Evolutionary conservation across 1,140 invertebrate species (phyloP).

Genomic region (Potamilus streckersoni): DNA sequence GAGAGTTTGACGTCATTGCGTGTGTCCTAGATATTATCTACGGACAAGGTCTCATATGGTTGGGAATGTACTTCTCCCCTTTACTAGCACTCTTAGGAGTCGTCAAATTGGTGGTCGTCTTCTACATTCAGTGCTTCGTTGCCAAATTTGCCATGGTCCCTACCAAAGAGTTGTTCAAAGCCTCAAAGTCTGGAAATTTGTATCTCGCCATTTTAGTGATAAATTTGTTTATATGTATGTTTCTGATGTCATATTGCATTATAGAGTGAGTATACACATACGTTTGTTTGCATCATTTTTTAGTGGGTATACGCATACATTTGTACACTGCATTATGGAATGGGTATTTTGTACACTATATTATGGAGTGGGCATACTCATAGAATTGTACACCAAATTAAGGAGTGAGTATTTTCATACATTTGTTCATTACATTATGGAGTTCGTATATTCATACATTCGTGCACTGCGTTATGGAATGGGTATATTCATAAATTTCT

Average conservation of each 20-base stretch:
- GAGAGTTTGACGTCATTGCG: slow-evolving; percentile 78
- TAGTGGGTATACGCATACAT: not conserved
- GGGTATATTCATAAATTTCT: too few relatives aligned
- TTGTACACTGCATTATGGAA: not conserved
- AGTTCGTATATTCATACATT: too few relatives aligned
- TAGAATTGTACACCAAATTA: not conserved
- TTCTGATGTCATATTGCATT: slow-evolving; percentile 51
- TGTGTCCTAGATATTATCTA: slow-evolving; percentile 79
- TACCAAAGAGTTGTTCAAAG: slow-evolving; percentile 52
- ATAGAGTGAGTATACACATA: slow-evolving; percentile 46
- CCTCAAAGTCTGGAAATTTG: slow-evolving; percentile 57
- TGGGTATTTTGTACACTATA: not conserved
- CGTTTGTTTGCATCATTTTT: not conserved
- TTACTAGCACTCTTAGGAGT: slow-evolving; percentile 74
- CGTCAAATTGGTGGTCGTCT: slow-evolving; percentile 77
- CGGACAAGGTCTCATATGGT: slow-evolving; percentile 80
- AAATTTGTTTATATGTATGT: slow-evolving; percentile 49
- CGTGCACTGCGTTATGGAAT: too few relatives aligned
- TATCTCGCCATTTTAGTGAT: slow-evolving; percentile 52
- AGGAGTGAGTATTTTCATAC: not conserved
- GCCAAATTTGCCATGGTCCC: slow-evolving; percentile 66
- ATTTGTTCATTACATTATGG: not conserved
- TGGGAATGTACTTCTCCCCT: slow-evolving; percentile 78
- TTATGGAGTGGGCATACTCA: not conserved
- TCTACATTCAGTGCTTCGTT: slow-evolving; percentile 75